Evolutionary conservation across 92 coral and sea anemone genomes (phyloP), one percentile per base, ranked within the genome.

Genomic region (Nematostella vectensis): DNA sequence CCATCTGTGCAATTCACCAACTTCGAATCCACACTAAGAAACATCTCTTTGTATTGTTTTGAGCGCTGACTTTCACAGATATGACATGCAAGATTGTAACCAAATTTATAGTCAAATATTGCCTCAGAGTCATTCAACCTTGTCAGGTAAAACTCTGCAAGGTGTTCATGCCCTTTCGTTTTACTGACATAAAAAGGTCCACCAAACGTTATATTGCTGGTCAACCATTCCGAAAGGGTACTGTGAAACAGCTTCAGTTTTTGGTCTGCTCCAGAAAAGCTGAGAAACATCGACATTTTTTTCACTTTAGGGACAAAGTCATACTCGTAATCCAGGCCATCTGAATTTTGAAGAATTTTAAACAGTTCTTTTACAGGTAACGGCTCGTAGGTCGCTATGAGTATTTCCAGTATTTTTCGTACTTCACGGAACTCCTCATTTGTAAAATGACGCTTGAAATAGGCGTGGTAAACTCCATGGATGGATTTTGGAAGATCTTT

Each of bases 141-240:
- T 20, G 39, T 31, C 8, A 82, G 36, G 48, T 63, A 49, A 28
- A 61, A 77, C 4, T 87, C 72, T 0, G 71, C 83, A 11, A 81
- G 59, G 31, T 58, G 43, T 16, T 48, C 20, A 47, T 77, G 78
- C 19, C 96, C 96, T 20, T 52, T 69, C 33, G 28, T 60, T 55
- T 25, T 57, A 29, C 70, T 70, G 3, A 87, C 79, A 22, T 71
- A 72, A 43, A 60, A 81, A 15, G 44, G 62, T 24, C 74, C 65
- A 0, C 70, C 81, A 54, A 47, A 30, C 33, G 82, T 68, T 15
- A 55, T 51, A 2, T 54, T 29, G 42, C 66, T 66, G 8, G 81
- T 77, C 18, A 87, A 43, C 96, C 96, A 84, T 27, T 84, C 83
- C 11, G 49, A 59, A 28, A 84, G 69, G 0, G 87, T 69, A 39